These are phyloP conservation scores for Erythrocercus mccallii DNA, from an alignment of 2,113 vertebrate genomes.

Conservation along the genomic window DNA sequence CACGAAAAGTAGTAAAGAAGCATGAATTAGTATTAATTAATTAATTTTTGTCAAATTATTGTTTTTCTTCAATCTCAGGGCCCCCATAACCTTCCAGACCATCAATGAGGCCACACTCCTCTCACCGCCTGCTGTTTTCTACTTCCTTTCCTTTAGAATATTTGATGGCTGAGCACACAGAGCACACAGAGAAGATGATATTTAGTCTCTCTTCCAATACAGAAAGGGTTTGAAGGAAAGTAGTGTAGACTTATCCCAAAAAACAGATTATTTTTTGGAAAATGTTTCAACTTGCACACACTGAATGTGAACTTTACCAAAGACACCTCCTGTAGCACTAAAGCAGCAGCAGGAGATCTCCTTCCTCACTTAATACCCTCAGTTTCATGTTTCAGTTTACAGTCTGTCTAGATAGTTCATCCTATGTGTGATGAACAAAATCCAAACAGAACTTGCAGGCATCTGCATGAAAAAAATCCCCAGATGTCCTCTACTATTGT, in stretches of 20 bases:
- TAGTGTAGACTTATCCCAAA: background rate
- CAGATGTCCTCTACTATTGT: background rate
- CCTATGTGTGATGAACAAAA: background rate
- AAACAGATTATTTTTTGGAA: background rate
- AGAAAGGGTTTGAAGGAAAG: background rate
- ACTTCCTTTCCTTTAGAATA: conserved; percentile 29
- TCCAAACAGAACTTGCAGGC: background rate
- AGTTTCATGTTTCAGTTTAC: background rate
- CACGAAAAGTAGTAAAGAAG: background rate
- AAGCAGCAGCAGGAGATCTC: background rate
- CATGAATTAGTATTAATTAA: background rate
- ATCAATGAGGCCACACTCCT: background rate
- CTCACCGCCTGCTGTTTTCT: background rate
- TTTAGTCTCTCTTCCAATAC: background rate
- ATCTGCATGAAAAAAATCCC: background rate
- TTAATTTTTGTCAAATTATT: background rate
- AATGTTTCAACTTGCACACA: background rate
- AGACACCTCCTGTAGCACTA: background rate
- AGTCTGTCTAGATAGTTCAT: background rate
- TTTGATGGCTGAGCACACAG: background rate
- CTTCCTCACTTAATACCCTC: background rate
- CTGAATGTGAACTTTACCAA: background rate
- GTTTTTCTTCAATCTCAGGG: background rate
- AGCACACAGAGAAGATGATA: background rate
- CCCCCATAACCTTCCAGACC: background rate